Conservation (phyloP, 2,888 invertebrate species). For the Ditula angustiorana region DNA sequence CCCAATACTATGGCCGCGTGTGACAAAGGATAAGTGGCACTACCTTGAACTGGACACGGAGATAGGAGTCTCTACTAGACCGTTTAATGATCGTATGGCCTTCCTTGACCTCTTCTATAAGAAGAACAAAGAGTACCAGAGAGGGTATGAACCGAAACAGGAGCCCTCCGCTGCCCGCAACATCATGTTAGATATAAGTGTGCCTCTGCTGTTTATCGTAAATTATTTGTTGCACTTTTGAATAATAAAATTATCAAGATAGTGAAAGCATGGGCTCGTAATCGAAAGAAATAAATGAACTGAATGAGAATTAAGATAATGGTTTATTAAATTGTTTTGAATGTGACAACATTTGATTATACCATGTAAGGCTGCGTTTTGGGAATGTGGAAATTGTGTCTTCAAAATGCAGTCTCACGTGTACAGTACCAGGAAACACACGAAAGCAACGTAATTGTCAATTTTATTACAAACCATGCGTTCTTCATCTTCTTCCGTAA, state of each 20-base stretch:
- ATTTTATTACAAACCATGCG: no score
- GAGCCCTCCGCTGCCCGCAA: neutral
- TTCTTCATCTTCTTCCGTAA: no score
- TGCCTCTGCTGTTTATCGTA: neutral
- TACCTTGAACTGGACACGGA: constrained; percentile 54
- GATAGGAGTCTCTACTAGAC: constrained; percentile 47
- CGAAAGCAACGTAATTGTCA: no score
- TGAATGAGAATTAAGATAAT: no score
- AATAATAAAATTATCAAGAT: neutral
- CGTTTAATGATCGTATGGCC: constrained; percentile 52
- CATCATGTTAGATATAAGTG: neutral
- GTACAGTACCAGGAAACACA: no score
- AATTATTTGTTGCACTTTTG: neutral
- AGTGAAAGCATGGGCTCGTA: no score
- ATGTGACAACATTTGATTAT: no score
- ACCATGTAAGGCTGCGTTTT: no score
- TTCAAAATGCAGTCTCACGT: no score
- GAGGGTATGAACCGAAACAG: neutral
- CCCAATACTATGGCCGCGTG: constrained; percentile 60
- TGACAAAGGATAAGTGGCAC: constrained; percentile 46
- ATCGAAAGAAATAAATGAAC: no score
- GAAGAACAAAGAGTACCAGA: constrained; percentile 45
- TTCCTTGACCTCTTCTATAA: constrained; percentile 62
- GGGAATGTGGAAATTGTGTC: no score
- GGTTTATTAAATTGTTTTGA: no score